Evolutionary conservation across 2,113 vertebrate species (phyloP).

Genomic region (Paradisaea rubra): DNA sequence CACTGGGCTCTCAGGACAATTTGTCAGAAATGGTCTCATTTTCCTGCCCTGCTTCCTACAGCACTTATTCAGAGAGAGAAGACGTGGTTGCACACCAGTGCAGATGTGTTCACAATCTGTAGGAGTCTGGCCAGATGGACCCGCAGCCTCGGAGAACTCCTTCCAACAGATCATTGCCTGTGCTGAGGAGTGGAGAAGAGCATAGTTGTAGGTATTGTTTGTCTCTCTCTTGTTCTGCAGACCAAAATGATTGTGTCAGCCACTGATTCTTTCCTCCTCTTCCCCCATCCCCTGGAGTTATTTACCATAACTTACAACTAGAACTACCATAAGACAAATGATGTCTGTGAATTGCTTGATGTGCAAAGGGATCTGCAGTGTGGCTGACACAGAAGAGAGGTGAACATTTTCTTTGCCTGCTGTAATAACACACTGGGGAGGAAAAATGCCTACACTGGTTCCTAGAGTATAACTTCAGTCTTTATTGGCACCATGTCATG

Average conservation of each 20-base stretch:
- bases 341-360: background rate
- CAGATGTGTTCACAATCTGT: background rate
- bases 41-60: background rate
- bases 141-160: background rate
- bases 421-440: background rate
- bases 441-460: background rate
- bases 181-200: background rate
- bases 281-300: background rate
- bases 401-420: background rate
- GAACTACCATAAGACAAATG: background rate
- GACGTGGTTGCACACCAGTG: background rate
- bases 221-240: background rate
- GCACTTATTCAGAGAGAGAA: background rate
- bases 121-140: background rate
- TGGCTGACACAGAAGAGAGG: background rate
- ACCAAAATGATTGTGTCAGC: background rate
- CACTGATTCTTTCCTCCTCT: background rate
- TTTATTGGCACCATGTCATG: background rate
- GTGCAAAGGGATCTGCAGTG: background rate
- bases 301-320: background rate
- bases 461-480: background rate
- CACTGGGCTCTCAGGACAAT: background rate
- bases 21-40: background rate
- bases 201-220: background rate
- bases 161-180: background rate